These are phyloP conservation scores for Pangasius macronema DNA, from an alignment of 2,797 vertebrate species.

Conservation along the genomic window DNA sequence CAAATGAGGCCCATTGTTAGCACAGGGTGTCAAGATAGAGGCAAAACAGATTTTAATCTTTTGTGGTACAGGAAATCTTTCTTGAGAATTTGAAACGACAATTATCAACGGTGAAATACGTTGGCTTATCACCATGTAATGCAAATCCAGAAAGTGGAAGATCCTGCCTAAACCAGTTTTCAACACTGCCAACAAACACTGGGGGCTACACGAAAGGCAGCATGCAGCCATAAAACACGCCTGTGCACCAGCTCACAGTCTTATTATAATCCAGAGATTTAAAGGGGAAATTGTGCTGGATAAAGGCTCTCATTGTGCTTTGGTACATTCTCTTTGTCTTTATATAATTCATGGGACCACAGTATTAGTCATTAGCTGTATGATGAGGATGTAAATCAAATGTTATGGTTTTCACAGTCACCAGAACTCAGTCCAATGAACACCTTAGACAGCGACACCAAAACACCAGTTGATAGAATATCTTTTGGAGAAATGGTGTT, in stretches of 20 bases:
- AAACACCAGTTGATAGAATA: not conserved
- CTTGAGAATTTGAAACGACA: slow-evolving; percentile 1
- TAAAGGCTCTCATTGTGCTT: slow-evolving; percentile 4
- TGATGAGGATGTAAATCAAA: not conserved
- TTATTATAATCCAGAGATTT: slow-evolving; percentile 7
- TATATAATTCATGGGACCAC: not conserved
- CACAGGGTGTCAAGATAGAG: not conserved
- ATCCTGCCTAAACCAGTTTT: slow-evolving; percentile 52
- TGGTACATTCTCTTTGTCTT: not conserved
- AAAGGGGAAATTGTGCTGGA: not conserved
- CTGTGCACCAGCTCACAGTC: not conserved
- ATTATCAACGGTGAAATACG: slow-evolving; percentile 17
- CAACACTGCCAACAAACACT: slow-evolving; percentile 32
- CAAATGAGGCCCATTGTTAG: not conserved
- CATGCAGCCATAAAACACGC: not conserved
- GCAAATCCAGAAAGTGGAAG: slow-evolving; percentile 30
- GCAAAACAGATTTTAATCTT: not conserved
- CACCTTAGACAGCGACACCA: not conserved
- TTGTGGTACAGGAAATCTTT: not conserved
- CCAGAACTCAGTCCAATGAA: not conserved
- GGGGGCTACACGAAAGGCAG: not conserved
- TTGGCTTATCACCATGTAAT: slow-evolving; percentile 35
- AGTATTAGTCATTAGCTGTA: not conserved
- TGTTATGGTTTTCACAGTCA: not conserved
- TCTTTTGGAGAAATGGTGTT: not conserved